Base-by-base conservation (phyloP, 2,797 vertebrate species). In the Lindbergichthys nudifrons region DNA sequence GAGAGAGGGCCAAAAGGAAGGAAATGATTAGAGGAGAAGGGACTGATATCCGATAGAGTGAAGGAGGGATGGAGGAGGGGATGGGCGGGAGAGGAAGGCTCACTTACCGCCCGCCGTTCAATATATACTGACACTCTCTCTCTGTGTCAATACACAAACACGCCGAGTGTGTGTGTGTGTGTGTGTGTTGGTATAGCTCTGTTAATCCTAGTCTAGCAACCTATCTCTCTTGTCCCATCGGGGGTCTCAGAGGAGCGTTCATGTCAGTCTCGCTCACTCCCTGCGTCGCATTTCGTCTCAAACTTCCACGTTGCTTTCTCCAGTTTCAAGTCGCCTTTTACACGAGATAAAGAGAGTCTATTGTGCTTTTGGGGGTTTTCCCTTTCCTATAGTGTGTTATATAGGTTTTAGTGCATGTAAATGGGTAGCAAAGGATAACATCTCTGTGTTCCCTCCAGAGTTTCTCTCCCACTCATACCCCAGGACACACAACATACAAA, bases 21-120 rank as follows among this genome's bases (percentile, higher is more conserved):
- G 94, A 95, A 95, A 94, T 93, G 88, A 94, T 95, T 94, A 94
- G 92, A 92, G 87, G 89, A 92, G 90, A 93, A 91, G 86, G 89
- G 91, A 93, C 90, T 94, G 93, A 94, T 93, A 94, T 94, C 93
- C 93, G 78, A 94, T 93, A 90, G 92, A 92, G 84, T 90, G 81
- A 82, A 86, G 86, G 73, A 86, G 82, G 61, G 74, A 73, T 59
- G 73, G 89, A 86, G 89, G 86, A 81, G 83, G 87, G 81, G 84
- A 84, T 78, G 84, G 84, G 82, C 21, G 65, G 80, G 77, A 81
- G 84, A 85, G 86, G 86, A 82, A 84, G 84, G 82, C 80, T 89
- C 89, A 91, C 89, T 94, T 94, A 93, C 90, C 50, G 69, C 87
- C 87, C 78, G 65, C 89, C 70, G 91, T 91, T 95, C 93, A 90